Evolutionary conservation across 1,140 invertebrate species (phyloP), one percentile per base, ranked within the genome.

Genomic region (Drosophila carrolli): DNA sequence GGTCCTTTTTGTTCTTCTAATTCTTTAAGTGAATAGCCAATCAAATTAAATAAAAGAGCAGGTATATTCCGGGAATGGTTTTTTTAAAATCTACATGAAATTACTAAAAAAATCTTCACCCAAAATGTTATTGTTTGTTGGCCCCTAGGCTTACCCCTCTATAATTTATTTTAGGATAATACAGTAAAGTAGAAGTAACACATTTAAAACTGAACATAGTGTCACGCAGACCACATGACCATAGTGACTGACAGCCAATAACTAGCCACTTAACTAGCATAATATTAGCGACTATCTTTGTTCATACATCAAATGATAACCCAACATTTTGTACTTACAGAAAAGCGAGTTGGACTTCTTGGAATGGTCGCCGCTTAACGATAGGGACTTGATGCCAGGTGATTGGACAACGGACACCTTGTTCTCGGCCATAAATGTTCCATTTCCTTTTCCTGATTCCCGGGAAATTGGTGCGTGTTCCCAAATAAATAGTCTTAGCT

Each of bases 361-460:
- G 86, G 95, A 96, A 92, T 97, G 95, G 94, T 94, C 95, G 85
- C 94, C 95, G 94, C 95, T 92, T 94, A 94, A 93, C 93, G 95
- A 86, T 94, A 95, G 93, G 96, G 97, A 95, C 94, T 88, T 92
- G 46, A 92, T 91, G 85, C 71, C 97, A 72, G 97, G 98, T 93
- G 97, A 92, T 66, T 92, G 90, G 91, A 92, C 91, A 47, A 97
- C 96, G 90, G 97, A 98, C 91, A 97, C 97, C 27, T 94, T 98
- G 38, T 98, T 98, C 92, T 97, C 97, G 54, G 97, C 96, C 47
- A 96, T 98, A 78, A 95, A 95, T 81, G 97, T 98, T 92, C 97
- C 98, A 16, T 98, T 98, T 93, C 96, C 97, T 66, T 99, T 99
- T 94, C 98, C 98, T 7, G 98, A 99, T 94, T 96, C 98, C 35